A percentile compares a stretch with the other conserved stretches of the same genome.
These are phyloP conservation scores for Drosophila niveifrons DNA, from an alignment of 2,888 invertebrate species.

Conservation along the genomic window DNA sequence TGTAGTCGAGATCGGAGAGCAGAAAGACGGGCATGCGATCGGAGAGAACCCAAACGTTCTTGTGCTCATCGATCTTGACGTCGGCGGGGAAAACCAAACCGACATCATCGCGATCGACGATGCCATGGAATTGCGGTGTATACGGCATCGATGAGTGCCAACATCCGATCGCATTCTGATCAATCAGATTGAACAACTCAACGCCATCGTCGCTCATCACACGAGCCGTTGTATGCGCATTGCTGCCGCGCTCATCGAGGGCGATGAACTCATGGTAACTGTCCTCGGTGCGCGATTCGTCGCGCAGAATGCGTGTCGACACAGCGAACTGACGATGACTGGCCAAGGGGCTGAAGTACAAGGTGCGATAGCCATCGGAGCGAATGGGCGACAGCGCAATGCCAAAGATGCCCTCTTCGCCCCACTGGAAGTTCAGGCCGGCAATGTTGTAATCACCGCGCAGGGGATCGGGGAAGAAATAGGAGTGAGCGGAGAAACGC, in stretches of 20 bases:
- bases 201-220: constrained; percentile 91
- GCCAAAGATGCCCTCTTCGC: constrained; percentile 92
- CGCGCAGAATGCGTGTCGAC: constrained; percentile 90
- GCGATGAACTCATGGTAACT: constrained; percentile 90
- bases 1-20: constrained; percentile 89
- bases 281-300: constrained; percentile 88
- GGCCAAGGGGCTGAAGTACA: constrained; percentile 92
- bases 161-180: constrained; percentile 93
- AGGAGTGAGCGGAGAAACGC: constrained; percentile 91
- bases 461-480: constrained; percentile 93
- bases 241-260: constrained; percentile 88
- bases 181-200: constrained; percentile 91
- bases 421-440: constrained; percentile 94
- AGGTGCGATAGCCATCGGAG: constrained; percentile 89
- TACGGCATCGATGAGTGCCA: constrained; percentile 91
- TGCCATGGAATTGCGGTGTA: constrained; percentile 88
- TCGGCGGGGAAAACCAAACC: constrained; percentile 92
- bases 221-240: constrained; percentile 90
- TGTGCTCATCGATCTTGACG: constrained; percentile 90
- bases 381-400: constrained; percentile 90
- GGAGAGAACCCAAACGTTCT: constrained; percentile 92
- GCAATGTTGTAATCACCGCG: constrained; percentile 92
- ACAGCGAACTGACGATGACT: constrained; percentile 92
- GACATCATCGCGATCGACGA: constrained; percentile 91
- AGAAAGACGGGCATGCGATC: constrained; percentile 93